Conservation (phyloP, 2,797 vertebrate genomes). For the Bradypus variegatus region DNA sequence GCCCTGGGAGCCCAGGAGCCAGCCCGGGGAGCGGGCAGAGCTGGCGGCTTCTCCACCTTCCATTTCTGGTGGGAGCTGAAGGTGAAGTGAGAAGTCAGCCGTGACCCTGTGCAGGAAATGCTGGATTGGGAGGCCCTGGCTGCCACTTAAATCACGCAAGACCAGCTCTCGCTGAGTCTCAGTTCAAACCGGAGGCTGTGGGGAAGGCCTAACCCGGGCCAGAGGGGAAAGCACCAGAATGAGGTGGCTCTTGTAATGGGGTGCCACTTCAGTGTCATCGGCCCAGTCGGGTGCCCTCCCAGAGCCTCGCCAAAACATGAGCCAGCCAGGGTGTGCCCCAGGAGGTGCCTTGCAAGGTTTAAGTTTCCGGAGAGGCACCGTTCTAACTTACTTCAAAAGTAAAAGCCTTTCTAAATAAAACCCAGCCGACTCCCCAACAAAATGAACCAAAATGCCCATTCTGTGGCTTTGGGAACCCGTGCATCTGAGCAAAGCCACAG, state of each 20-base stretch:
- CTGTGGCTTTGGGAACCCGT: not conserved
- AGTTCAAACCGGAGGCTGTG: not conserved
- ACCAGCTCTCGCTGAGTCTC: not conserved
- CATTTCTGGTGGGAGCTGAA: not conserved
- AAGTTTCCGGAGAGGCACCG: accelerated
- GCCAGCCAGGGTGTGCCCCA: not conserved
- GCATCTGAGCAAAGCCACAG: not conserved
- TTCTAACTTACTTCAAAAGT: not conserved
- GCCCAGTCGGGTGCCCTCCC: not conserved
- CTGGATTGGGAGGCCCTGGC: not conserved
- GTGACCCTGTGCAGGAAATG: not conserved
- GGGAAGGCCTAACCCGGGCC: not conserved
- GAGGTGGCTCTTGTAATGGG: not conserved
- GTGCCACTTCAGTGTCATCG: not conserved
- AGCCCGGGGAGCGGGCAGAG: too few relatives aligned
- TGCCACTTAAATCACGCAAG: not conserved
- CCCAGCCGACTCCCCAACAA: not conserved
- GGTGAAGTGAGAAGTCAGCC: not conserved
- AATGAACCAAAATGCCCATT: not conserved
- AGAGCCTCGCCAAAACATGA: not conserved
- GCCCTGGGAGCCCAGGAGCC: not conserved
- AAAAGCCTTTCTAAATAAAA: not conserved
- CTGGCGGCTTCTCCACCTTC: accelerated
- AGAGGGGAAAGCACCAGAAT: not conserved
- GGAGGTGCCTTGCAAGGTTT: not conserved